These are phyloP conservation scores for Botia almorhae DNA, from an alignment of 2,797 vertebrate genomes.

Conservation along the genomic window DNA sequence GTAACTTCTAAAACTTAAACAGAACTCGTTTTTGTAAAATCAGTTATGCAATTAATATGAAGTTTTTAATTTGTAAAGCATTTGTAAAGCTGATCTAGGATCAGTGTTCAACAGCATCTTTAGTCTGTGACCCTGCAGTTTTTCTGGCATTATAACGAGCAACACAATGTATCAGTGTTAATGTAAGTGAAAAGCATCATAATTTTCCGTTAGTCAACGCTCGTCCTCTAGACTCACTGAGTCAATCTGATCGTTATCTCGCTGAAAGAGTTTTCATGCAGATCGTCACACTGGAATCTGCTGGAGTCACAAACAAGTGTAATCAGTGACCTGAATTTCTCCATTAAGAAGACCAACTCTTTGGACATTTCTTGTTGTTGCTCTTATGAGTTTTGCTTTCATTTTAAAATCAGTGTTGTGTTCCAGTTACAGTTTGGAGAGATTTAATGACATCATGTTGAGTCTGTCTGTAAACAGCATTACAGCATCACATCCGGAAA, in stretches of 20 bases:
- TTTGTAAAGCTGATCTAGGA: not conserved
- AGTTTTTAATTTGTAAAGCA: no score
- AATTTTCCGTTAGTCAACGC: conserved; percentile 29
- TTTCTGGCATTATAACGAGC: not conserved
- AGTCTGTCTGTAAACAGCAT: not conserved
- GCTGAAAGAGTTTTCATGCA: not conserved
- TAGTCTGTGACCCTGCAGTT: not conserved
- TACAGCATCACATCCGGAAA: conserved; percentile 1
- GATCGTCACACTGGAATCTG: not conserved
- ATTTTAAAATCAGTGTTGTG: conserved; percentile 6
- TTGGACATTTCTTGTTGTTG: conserved; percentile 2
- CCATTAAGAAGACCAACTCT: no score
- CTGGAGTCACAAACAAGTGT: not conserved
- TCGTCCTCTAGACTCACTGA: conserved; percentile 38
- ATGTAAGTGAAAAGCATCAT: conserved; percentile 11
- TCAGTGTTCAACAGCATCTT: not conserved
- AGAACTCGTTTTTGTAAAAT: not conserved
- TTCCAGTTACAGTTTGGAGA: conserved; percentile 1
- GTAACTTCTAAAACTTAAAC: not conserved
- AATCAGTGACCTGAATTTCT: not conserved
- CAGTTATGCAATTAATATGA: not conserved
- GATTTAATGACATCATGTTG: conserved; percentile 30
- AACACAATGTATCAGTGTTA: conserved; percentile 5
- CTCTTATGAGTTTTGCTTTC: not conserved
- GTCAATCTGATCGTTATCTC: conserved; percentile 23